These are phyloP conservation scores for Cirrhinus molitorella DNA, from an alignment of 2,797 vertebrate genomes.

Conservation along the genomic window DNA sequence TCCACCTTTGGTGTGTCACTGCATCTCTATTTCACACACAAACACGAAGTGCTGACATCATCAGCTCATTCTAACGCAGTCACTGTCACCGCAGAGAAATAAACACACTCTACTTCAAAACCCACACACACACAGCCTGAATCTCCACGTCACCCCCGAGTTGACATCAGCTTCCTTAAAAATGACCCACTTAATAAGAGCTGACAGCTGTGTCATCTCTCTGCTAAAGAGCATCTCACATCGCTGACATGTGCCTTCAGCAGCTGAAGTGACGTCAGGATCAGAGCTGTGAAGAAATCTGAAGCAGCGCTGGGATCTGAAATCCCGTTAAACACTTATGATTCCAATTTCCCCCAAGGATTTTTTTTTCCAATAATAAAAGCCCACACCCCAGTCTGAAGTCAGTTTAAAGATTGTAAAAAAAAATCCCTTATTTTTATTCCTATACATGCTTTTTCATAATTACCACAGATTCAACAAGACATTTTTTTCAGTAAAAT, in stretches of 20 bases:
- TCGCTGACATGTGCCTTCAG: slow-evolving; percentile 23
- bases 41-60: slow-evolving; percentile 41
- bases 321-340: slow-evolving; percentile 5
- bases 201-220: slow-evolving; percentile 45
- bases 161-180: slow-evolving; percentile 40
- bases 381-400: slow-evolving; percentile 1
- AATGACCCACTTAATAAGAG: slow-evolving; percentile 33
- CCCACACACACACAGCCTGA: slow-evolving; percentile 1
- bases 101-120: background rate
- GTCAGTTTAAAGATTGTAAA: background rate
- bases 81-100: slow-evolving; percentile 11
- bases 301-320: background rate
- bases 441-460: no score
- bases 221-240: slow-evolving; percentile 20
- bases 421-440: background rate
- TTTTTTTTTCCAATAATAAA: background rate
- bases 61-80: slow-evolving; percentile 25
- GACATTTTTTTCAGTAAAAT: background rate
- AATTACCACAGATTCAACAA: background rate
- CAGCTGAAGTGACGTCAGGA: background rate
- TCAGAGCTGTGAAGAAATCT: slow-evolving; percentile 30
- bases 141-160: background rate
- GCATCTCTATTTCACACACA: slow-evolving; percentile 29
- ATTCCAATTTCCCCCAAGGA: background rate
- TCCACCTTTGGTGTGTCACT: background rate